Evolutionary conservation across 2,888 invertebrate genomes (phyloP), one percentile per base, ranked within the genome.

Genomic region (Strigamia maritima): DNA sequence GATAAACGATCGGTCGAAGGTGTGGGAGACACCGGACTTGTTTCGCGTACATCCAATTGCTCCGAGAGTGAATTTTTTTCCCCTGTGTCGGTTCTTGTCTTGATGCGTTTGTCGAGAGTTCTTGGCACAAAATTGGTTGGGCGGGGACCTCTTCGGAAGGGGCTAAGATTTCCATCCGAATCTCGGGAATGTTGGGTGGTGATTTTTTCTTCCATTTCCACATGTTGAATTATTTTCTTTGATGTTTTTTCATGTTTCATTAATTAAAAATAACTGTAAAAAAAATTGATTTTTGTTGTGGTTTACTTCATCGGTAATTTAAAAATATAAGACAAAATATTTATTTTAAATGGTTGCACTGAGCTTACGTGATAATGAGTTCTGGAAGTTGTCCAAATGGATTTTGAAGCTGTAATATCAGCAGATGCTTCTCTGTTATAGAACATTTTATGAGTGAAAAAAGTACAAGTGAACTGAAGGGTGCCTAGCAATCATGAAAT

Each of bases 1-100:
- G 92, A 92, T 70, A 92, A 87, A 78, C 91, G 89, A 85, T 92
- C 92, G 77, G 90, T 88, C 0, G 92, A 91, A 6, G 91, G 90
- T 84, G 91, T 91, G 1, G 91, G 91, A 0, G 91, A 92, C 0
- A 89, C 86, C 22, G 31, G 77, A 54, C 70, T 70, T 28, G n/a
- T 70, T 70, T 70, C 26, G 3, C 28, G 70, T n/a, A 54, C 54
- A 6, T 54, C 54, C 54, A 70, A 70, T 26, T 70, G 70, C 14
- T 70, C 70, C 70, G 70, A 70, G 70, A 70, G 70, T n/a, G 70
- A 70, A 70, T 70, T 70, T 70, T 70, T 70, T 70, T 70, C 14
- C 16, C n/a, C n/a, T 28, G 26, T 28, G 28, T 28, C n/a, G 70
- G 4, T 70, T 70, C 70, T 70, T 70, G 70, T 24, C 28, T 28